Conservation (phyloP, 1,140 invertebrate species). For the Apis dorsata region DNA sequence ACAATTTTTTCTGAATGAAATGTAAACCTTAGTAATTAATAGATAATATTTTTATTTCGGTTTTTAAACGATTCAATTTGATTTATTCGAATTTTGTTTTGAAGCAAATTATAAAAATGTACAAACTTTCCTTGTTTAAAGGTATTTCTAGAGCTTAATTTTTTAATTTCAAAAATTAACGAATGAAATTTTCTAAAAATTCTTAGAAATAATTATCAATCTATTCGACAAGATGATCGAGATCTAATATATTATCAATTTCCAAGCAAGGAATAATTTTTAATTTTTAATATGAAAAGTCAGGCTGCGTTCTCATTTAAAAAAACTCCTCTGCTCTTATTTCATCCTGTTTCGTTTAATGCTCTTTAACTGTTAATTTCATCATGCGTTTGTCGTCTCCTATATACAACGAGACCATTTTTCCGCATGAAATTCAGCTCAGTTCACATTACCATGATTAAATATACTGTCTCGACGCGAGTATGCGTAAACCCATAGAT, state of each 20-base stretch:
- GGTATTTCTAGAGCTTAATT: no score
- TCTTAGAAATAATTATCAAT: no score
- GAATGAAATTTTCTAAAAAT: no score
- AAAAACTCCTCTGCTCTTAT: no score
- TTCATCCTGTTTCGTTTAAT: background rate
- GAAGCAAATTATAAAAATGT: background rate
- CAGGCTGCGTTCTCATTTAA: background rate
- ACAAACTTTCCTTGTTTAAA: no score
- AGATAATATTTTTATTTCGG: no score
- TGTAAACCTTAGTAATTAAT: no score
- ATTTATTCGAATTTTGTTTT: rapidly evolving
- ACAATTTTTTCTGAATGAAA: background rate
- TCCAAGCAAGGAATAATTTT: no score
- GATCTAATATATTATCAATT: no score
- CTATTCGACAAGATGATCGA: no score
- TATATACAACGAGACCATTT: background rate
- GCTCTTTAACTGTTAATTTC: slow-evolving; percentile 2
- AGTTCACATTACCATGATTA: slow-evolving; percentile 12
- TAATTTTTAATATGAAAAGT: background rate
- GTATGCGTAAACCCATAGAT: slow-evolving; percentile 12
- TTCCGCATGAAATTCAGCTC: background rate
- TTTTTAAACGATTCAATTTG: background rate
- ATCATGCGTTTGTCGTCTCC: background rate
- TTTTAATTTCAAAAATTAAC: no score
- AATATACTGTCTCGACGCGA: background rate